Evolutionary conservation across 2,888 invertebrate genomes (phyloP).

Genomic region (Omphaloscelis lunosa): DNA sequence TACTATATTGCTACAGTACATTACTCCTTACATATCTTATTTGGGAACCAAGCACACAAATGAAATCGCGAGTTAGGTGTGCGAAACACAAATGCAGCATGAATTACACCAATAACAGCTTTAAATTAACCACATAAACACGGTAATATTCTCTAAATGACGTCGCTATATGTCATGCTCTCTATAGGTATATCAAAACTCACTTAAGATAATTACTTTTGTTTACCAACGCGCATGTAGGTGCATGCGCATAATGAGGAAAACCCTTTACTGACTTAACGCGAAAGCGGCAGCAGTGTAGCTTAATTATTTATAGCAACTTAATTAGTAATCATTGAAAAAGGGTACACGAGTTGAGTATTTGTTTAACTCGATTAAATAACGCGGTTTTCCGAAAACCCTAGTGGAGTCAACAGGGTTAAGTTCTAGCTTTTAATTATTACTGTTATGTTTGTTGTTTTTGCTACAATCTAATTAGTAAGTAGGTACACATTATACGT

Average conservation of each 20-base stretch:
- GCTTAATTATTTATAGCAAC: not conserved
- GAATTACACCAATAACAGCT: too few relatives aligned
- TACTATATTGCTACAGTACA: not conserved
- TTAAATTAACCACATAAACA: too few relatives aligned
- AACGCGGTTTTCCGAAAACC: not conserved
- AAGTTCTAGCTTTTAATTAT: constrained; percentile 8
- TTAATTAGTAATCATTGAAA: constrained; percentile 5
- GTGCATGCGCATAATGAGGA: too few relatives aligned
- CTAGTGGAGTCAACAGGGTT: not conserved
- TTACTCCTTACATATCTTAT: not conserved
- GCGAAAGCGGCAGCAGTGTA: not conserved
- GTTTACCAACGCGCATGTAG: not conserved
- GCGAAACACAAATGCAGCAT: not conserved
- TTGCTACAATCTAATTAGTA: not conserved
- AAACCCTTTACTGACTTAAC: not conserved
- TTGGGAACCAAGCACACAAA: not conserved
- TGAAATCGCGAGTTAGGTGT: not conserved
- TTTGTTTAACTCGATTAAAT: constrained; percentile 4
- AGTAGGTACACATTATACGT: not conserved
- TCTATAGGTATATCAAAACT: too few relatives aligned
- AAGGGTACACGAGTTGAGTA: not conserved
- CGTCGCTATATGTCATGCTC: not conserved
- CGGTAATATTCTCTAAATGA: too few relatives aligned
- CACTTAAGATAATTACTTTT: too few relatives aligned
- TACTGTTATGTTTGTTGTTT: not conserved